A percentile compares a stretch with the other conserved stretches of the same genome.
phyloP scores from a whole-genome alignment of 2,797 vertebrate genomes.

The Schizopygopsis malacanthus region DNA sequence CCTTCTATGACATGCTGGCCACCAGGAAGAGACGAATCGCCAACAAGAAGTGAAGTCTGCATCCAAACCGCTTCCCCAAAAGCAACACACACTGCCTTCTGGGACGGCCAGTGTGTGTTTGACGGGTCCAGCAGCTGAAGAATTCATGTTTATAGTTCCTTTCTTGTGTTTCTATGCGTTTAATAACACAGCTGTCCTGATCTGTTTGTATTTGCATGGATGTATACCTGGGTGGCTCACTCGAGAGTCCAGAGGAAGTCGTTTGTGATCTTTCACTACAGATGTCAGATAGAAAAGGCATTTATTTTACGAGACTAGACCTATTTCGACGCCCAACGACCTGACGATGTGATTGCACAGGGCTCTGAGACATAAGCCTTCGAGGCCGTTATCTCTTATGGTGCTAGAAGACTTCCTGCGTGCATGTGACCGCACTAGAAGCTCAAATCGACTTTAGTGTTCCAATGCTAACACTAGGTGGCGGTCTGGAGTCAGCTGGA shows the following conservation, averaged over 20 bases:
- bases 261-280: constrained; percentile 7
- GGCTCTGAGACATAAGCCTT: not conserved
- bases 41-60: constrained; percentile 88
- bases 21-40: constrained; percentile 92
- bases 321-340: not conserved
- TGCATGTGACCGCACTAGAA: constrained; percentile 62
- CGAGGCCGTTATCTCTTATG: constrained; percentile 63
- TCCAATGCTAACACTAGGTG: constrained; percentile 46
- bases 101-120: constrained; percentile 3
- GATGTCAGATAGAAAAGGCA: constrained; percentile 30
- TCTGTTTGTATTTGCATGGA: constrained; percentile 51
- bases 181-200: constrained; percentile 33
- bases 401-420: constrained; percentile 68
- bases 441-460: constrained; percentile 54
- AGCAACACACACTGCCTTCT: not conserved
- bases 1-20: constrained; percentile 96
- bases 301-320: not conserved
- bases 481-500: constrained; percentile 78
- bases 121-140: not conserved
- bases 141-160: constrained; percentile 31
- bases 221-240: constrained; percentile 32
- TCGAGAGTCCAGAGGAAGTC: constrained; percentile 27
- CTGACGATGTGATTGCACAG: not conserved
- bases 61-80: constrained; percentile 24
- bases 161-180: constrained; percentile 25